Conservation (phyloP, 2,888 invertebrate genomes). For the Hipparchia semele region DNA sequence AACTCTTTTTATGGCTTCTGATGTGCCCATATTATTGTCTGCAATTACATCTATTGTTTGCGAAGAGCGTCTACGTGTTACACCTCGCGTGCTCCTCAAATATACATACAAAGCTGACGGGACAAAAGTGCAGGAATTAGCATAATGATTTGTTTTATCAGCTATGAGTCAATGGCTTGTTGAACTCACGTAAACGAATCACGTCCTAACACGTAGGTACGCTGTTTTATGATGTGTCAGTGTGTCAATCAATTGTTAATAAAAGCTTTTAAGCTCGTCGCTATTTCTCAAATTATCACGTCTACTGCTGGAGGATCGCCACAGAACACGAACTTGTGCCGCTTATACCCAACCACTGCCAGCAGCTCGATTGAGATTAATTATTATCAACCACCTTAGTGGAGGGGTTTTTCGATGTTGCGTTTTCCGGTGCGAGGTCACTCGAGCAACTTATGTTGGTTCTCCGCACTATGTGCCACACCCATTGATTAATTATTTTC, state of each 20-base stretch:
- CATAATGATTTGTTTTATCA: slow-evolving; percentile 61
- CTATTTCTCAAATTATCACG: not conserved
- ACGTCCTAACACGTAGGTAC: slow-evolving; percentile 44
- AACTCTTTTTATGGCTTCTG: not conserved
- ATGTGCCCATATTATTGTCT: slow-evolving; percentile 15
- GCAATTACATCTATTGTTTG: slow-evolving; percentile 3
- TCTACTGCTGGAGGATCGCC: too few relatives aligned
- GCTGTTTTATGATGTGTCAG: slow-evolving; percentile 21
- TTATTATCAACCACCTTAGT: too few relatives aligned
- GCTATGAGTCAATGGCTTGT: slow-evolving; percentile 53
- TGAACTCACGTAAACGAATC: slow-evolving; percentile 47
- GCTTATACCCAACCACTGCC: too few relatives aligned
- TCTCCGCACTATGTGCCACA: too few relatives aligned
- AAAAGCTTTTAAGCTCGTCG: slow-evolving; percentile 14
- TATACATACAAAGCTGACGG: slow-evolving; percentile 59
- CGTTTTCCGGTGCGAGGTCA: too few relatives aligned
- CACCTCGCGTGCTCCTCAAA: slow-evolving; percentile 55
- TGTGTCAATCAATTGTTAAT: slow-evolving; percentile 12
- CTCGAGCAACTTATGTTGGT: too few relatives aligned
- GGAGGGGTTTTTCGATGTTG: too few relatives aligned
- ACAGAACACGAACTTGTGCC: too few relatives aligned
- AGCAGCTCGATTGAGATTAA: too few relatives aligned
- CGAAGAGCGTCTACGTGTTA: slow-evolving; percentile 60
- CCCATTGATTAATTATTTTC: too few relatives aligned
- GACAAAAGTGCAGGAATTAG: slow-evolving; percentile 53